Evolutionary conservation across 2,888 invertebrate species (phyloP).

Genomic region (Eurytoma adleriae): DNA sequence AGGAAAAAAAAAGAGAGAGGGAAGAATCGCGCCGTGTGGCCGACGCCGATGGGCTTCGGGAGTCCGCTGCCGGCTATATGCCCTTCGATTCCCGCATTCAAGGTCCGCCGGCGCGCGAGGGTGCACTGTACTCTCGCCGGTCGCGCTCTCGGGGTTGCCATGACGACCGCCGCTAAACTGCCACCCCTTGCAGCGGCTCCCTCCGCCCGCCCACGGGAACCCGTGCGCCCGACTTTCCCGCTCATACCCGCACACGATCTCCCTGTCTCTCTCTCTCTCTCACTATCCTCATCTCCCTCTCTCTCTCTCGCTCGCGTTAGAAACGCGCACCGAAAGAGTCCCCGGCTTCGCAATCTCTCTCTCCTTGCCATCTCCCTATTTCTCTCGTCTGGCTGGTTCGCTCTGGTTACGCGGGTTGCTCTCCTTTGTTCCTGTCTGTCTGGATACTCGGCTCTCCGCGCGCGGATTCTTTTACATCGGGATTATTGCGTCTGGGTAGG

Average conservation of each 20-base stretch:
- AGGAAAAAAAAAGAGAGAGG: conserved; percentile 13
- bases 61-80: conserved; percentile 58
- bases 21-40: neutral
- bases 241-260: conserved; percentile 51
- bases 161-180: conserved; percentile 75
- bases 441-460: neutral
- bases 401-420: conserved; percentile 9
- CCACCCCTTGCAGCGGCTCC: conserved; percentile 47
- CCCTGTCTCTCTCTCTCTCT: neutral
- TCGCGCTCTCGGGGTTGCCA: conserved; percentile 72
- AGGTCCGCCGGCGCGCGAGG: conserved; percentile 70
- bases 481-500: too few species aligned
- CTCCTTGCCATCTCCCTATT: neutral
- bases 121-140: conserved; percentile 67
- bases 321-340: too few species aligned
- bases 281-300: neutral
- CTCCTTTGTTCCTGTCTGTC: conserved; percentile 16
- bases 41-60: neutral
- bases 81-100: conserved; percentile 74
- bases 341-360: neutral
- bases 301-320: too few species aligned
- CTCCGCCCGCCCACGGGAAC: conserved; percentile 68
- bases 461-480: too few species aligned
- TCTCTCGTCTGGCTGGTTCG: neutral
- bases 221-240: conserved; percentile 68